A percentile compares a stretch with the other conserved stretches of the same genome.
Evolutionary conservation across 2,113 vertebrate species (phyloP).

Genomic region (Uropsilus gracilis): DNA sequence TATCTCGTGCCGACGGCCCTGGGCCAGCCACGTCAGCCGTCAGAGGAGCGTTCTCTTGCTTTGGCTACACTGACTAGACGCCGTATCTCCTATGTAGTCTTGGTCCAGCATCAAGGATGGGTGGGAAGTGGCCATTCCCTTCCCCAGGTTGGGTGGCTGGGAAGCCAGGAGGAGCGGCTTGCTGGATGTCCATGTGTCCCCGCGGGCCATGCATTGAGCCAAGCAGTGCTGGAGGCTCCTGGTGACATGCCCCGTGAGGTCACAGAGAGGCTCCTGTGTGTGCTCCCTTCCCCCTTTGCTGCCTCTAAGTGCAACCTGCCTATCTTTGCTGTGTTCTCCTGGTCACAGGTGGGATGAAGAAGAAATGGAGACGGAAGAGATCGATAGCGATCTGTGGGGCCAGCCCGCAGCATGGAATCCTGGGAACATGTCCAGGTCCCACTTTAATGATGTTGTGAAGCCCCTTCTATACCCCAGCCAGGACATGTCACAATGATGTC

Average conservation of each 20-base stretch:
- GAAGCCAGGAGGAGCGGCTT: background rate
- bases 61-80: background rate
- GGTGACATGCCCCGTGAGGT: background rate
- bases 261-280: no score
- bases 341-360: no score
- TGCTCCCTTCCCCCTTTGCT: background rate
- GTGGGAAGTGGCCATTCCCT: background rate
- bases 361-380: no score
- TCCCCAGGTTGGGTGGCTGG: background rate
- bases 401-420: no score
- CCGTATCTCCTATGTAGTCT: background rate
- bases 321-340: no score
- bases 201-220: rapidly evolving
- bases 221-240: background rate
- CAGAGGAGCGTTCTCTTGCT: background rate
- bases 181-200: background rate
- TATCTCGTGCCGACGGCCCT: background rate
- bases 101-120: background rate
- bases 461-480: no score
- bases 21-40: background rate
- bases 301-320: background rate
- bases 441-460: no score
- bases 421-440: no score
- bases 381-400: no score
- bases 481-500: no score